Conservation (phyloP, 2,113 vertebrate genomes). For the Myotis brandtii region DNA sequence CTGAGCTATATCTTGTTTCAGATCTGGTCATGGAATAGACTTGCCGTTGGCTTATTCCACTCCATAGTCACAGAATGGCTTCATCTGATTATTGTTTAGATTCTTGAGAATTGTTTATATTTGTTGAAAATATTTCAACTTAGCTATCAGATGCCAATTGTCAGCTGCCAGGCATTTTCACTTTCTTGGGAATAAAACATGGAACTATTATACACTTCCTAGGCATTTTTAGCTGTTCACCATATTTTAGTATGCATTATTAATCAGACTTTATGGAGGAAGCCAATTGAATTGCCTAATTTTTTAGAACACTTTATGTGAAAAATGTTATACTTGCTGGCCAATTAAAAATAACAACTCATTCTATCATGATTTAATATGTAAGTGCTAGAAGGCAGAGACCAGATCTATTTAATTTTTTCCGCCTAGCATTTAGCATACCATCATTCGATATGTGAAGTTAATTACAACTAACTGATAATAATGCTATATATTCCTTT, state of each 20-base stretch:
- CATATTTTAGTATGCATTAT: not conserved
- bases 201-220: not conserved
- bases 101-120: not conserved
- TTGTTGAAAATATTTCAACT: not conserved
- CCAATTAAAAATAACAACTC: conserved; percentile 50
- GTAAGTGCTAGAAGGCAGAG: conserved; percentile 50
- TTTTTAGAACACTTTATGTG: conserved; percentile 32
- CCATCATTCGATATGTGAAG: conserved; percentile 10
- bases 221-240: not conserved
- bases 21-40: not conserved
- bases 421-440: conserved; percentile 20
- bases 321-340: not conserved
- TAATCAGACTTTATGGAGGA: conserved; percentile 6
- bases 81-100: not conserved
- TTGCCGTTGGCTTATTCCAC: not conserved
- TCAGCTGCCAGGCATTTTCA: not conserved
- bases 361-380: conserved; percentile 53
- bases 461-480: conserved; percentile 66
- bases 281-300: not conserved
- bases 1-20: not conserved
- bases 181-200: not conserved
- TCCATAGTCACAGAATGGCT: not conserved
- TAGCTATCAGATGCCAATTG: not conserved
- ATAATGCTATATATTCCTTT: conserved; percentile 7
- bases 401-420: conserved; percentile 45